Conservation (phyloP, 2,113 vertebrate genomes). For the Polyodon spathula region DNA sequence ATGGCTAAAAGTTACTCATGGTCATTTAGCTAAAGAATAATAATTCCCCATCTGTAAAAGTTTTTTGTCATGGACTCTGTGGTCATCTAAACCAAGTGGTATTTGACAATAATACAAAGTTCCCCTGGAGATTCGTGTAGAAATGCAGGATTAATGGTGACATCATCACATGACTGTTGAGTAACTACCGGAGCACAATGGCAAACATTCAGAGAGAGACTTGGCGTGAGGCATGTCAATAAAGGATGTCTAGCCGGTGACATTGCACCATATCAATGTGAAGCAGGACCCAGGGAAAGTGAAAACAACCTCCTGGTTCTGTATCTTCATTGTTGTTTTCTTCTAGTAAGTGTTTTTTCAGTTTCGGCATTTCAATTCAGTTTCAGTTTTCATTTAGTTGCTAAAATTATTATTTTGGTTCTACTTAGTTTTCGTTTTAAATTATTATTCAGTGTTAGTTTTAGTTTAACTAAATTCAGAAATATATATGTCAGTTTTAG, state of each 20-base stretch:
- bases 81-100: too few relatives aligned
- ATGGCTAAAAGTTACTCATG: too few relatives aligned
- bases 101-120: not conserved
- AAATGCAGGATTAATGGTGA: not conserved
- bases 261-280: not conserved
- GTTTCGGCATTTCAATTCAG: too few relatives aligned
- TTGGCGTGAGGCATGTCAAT: not conserved
- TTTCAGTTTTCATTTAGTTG: too few relatives aligned
- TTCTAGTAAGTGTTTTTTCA: too few relatives aligned
- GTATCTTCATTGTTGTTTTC: too few relatives aligned
- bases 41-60: not conserved
- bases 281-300: not conserved
- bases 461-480: too few relatives aligned
- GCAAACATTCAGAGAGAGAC: not conserved
- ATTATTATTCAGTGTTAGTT: too few relatives aligned
- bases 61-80: constrained; percentile 19
- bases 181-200: not conserved
- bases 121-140: not conserved
- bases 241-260: not conserved
- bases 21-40: too few relatives aligned
- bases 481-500: too few relatives aligned
- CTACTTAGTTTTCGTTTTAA: too few relatives aligned
- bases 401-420: too few relatives aligned
- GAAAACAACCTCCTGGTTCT: not conserved
- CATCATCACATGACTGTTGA: not conserved